phyloP scores from a whole-genome alignment of 1,140 invertebrate genomes.

The Arion vulgaris region DNA sequence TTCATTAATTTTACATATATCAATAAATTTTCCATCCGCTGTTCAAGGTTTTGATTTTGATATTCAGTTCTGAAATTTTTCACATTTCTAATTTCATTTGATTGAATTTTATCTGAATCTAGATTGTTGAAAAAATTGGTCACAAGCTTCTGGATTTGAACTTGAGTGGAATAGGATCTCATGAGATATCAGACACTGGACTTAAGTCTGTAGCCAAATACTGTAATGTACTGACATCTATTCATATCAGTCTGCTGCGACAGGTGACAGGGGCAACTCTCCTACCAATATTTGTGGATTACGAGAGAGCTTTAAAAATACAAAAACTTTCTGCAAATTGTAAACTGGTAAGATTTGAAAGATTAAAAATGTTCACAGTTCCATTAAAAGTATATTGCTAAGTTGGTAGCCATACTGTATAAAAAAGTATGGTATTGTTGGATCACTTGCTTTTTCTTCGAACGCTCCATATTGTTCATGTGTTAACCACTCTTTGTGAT shows the following conservation, averaged over 20 bases:
- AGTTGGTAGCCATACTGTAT: not conserved
- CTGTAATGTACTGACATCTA: slow-evolving; percentile 55
- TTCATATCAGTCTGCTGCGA: slow-evolving; percentile 59
- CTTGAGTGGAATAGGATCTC: slow-evolving; percentile 57
- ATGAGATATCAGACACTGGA: slow-evolving; percentile 57
- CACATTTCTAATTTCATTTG: no score
- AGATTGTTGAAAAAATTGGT: slow-evolving; percentile 63
- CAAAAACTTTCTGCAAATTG: slow-evolving; percentile 56
- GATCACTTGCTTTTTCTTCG: no score
- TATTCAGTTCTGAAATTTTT: no score
- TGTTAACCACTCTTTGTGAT: no score
- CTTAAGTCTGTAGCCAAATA: slow-evolving; percentile 55
- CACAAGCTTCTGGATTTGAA: slow-evolving; percentile 52
- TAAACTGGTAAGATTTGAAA: slow-evolving; percentile 50
- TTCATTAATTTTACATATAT: no score
- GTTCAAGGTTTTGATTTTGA: no score
- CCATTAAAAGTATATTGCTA: no score
- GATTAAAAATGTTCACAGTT: no score
- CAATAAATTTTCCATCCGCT: no score
- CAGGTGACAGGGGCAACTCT: slow-evolving; percentile 55
- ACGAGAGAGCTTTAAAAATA: slow-evolving; percentile 51
- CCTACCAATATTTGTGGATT: slow-evolving; percentile 56
- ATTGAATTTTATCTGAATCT: no score
- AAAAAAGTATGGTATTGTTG: not conserved
- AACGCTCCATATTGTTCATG: no score